Evolutionary conservation across 2,888 invertebrate species (phyloP).

Genomic region (Seira musarum): DNA sequence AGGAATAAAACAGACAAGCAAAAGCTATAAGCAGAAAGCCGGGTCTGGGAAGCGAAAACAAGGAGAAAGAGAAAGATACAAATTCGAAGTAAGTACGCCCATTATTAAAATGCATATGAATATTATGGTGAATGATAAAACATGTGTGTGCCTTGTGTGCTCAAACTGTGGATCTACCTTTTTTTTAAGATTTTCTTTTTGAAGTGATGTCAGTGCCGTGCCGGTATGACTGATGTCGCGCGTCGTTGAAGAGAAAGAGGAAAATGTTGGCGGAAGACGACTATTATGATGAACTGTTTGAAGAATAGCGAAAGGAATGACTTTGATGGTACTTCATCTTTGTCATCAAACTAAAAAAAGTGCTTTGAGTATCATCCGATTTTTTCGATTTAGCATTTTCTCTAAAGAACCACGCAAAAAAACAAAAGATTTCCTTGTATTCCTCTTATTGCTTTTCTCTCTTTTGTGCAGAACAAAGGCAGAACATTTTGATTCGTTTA

Average conservation of each 20-base stretch:
- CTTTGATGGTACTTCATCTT: slow-evolving; percentile 58
- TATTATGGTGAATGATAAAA: neutral
- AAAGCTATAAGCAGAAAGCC: too few species aligned
- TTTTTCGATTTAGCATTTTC: slow-evolving; percentile 14
- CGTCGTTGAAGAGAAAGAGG: slow-evolving; percentile 43
- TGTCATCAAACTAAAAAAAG: slow-evolving; percentile 42
- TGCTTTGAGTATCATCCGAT: slow-evolving; percentile 34
- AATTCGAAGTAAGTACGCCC: neutral
- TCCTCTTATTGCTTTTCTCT: neutral
- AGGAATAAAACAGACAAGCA: neutral
- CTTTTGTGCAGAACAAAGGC: neutral
- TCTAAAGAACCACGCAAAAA: neutral
- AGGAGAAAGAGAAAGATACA: neutral
- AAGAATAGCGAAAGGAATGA: slow-evolving; percentile 33
- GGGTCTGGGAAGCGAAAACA: too few species aligned
- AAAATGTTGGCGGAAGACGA: slow-evolving; percentile 45
- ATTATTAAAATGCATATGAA: slow-evolving; percentile 7
- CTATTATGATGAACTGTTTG: slow-evolving; percentile 55
- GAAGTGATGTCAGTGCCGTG: slow-evolving; percentile 2
- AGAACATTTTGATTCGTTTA: slow-evolving; percentile 18
- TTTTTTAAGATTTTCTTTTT: neutral
- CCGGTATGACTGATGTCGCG: slow-evolving; percentile 29
- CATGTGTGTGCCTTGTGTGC: neutral
- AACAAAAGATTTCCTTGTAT: neutral
- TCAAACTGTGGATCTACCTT: neutral